Base-by-base conservation (phyloP, 1,140 invertebrate genomes). In the Solenopsis invicta region DNA sequence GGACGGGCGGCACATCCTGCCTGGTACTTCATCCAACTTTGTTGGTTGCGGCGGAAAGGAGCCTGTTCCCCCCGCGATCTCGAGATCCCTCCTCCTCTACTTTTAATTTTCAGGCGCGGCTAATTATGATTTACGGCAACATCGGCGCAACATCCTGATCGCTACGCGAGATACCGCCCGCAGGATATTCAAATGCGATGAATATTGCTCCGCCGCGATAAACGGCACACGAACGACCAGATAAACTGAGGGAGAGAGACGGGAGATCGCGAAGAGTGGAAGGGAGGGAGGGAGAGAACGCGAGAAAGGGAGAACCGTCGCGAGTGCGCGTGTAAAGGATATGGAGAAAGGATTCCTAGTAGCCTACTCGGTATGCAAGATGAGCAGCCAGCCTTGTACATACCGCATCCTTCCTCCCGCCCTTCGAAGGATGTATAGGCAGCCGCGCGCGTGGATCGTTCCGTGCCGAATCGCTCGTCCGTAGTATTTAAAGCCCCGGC, bases 121-220 rank as follows among this genome's bases (percentile, higher is more conserved):
- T 95, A 94, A 95, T 95, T 95, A 94, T 95, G 93, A 95, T 95
- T 95, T 94, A 94, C 93, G 92, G 89, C 93, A 93, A 94, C 93
- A 94, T 93, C 92, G 92, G 91, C 87, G 90, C 91, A 93, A 94
- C 93, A 94, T 94, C 92, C 92, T 93, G 94, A 95, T 94, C 91
- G 91, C 91, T 93, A 93, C 92, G 91, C 92, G 90, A 94, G 94
- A 95, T 94, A 94, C 87, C 89, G 92, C 84, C 76, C 89, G 91
- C 89, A 93, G 92, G 91, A 94, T 93, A 94, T 94, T 94, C 91
- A 94, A 94, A 95, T 94, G 93, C 92, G 93, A 94, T 93, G 93
- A 94, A 94, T 94, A 94, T 94, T 94, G 91, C 89, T 92, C 88
- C 88, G 91, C 89, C 87, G 92, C 92, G 92, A 94, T 93, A 92